Base-by-base conservation (phyloP, 2,888 invertebrate genomes). In the Parelbella ahira region DNA sequence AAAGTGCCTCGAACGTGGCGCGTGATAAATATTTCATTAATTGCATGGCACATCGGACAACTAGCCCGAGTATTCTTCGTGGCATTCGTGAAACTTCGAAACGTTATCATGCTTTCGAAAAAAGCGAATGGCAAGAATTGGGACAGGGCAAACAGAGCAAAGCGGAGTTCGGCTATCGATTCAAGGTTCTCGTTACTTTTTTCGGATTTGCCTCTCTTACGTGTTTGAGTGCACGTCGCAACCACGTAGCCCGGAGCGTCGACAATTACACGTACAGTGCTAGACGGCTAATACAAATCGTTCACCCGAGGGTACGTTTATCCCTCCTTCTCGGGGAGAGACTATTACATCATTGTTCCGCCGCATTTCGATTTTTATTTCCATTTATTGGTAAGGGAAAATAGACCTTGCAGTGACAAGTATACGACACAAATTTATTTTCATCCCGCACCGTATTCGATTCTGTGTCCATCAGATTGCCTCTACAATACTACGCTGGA, bases 241-340 rank as follows among this genome's bases (percentile, higher is more conserved):
- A 57, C 54, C 47, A 54, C 52, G 54, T 58, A 53, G 83, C 86
- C 73, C 56, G 63, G 57, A 68, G 84, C 76, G 66, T 73, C 76
- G 75, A 81, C 84, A 83, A 87, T 86, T 84, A 86, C 84, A 73
- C 67, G 75, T 71, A 74, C 74, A 77, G 75, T 72, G 73, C 80
- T 75, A 82, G 80, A 77, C 79, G 73, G 79, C 81, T 84, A 84
- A 84, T 84, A 86, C 84, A 86, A 84, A 86, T 83, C 82, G 82
- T 66, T 74, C 68, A 77, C 86, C 74, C 65, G 65, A 64, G 82
- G 81, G 71, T 73, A 68, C 78, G 75, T 78, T 82, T 82, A 80
- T 78, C 76, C 71, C 67, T 66, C 61, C 60, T 50, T 45, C 45
- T 39, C 48, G 55, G 58, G 53, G 63, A 65, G 71, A 76, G 78